Evolutionary conservation across 2,797 vertebrate species (phyloP).

Genomic region (Mus caroli): DNA sequence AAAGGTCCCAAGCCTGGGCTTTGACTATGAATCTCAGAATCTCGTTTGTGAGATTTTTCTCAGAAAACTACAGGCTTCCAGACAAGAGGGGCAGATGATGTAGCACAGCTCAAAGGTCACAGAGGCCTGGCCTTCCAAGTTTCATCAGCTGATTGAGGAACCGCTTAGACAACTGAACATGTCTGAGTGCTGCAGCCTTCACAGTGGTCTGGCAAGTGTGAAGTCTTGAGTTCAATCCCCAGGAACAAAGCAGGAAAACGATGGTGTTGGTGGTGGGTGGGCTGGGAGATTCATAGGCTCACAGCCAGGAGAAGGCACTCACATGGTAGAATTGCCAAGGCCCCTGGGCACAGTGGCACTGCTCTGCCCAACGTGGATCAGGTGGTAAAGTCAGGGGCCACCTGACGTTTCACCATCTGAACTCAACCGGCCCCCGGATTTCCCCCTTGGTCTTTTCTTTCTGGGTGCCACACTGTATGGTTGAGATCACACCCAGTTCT

Average conservation of each 20-base stretch:
- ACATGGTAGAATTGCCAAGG: not conserved
- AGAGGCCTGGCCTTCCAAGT: not conserved
- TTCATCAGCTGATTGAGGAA: not conserved
- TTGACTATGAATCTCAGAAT: not conserved
- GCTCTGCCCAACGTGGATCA: accelerated
- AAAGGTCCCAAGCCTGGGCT: not conserved
- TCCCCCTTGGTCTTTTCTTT: not conserved
- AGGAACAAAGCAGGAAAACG: not conserved
- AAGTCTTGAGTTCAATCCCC: not conserved
- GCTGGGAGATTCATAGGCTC: not conserved
- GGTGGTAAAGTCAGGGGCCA: not conserved
- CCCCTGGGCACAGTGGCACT: too few relatives aligned
- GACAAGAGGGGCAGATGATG: not conserved
- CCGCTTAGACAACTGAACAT: not conserved
- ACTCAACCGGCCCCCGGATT: accelerated
- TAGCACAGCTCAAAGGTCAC: not conserved
- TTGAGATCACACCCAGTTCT: too few relatives aligned
- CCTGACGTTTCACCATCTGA: not conserved
- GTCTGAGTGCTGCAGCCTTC: not conserved
- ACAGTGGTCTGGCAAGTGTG: not conserved
- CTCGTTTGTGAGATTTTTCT: not conserved
- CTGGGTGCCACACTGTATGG: not conserved
- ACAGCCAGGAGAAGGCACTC: not conserved
- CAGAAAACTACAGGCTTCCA: not conserved
- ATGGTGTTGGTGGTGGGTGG: accelerated